Evolutionary conservation across 2,797 vertebrate species (phyloP).

Genomic region (Lophius americanus): DNA sequence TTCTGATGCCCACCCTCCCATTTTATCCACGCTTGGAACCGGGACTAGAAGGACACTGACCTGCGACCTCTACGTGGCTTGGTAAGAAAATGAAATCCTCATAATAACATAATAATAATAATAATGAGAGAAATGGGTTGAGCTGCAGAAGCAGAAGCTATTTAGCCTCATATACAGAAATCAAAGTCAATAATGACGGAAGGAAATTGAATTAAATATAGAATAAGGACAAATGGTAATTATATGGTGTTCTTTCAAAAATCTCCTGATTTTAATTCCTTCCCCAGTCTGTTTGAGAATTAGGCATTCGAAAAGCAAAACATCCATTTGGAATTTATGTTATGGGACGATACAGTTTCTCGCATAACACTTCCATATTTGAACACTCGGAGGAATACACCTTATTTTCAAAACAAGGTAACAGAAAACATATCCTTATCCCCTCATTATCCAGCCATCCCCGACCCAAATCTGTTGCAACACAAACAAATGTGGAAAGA

Average conservation of each 20-base stretch:
- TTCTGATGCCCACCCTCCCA: too few relatives aligned
- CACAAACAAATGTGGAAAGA: background rate
- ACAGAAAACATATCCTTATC: constrained; percentile 13
- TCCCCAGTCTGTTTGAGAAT: constrained; percentile 41
- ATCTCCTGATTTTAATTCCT: constrained; percentile 11
- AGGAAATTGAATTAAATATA: constrained; percentile 36
- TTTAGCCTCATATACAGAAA: background rate
- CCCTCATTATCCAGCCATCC: background rate
- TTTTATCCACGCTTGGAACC: too few relatives aligned
- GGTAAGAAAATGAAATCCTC: too few relatives aligned
- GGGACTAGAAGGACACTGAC: too few relatives aligned
- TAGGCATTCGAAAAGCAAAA: constrained; percentile 46
- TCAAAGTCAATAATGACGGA: constrained; percentile 27
- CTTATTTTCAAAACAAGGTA: constrained; percentile 35
- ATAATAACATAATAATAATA: too few relatives aligned
- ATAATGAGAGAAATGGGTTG: too few relatives aligned
- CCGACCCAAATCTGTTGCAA: background rate
- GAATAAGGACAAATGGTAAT: constrained; percentile 45
- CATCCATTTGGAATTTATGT: constrained; percentile 45
- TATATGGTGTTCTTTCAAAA: background rate
- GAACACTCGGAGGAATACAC: constrained; percentile 23
- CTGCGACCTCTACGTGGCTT: too few relatives aligned
- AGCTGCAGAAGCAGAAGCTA: too few relatives aligned
- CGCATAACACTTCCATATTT: constrained; percentile 43
- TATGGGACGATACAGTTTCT: constrained; percentile 16